Conservation (phyloP, 2,888 invertebrate genomes). For the Agrochola circellaris region DNA sequence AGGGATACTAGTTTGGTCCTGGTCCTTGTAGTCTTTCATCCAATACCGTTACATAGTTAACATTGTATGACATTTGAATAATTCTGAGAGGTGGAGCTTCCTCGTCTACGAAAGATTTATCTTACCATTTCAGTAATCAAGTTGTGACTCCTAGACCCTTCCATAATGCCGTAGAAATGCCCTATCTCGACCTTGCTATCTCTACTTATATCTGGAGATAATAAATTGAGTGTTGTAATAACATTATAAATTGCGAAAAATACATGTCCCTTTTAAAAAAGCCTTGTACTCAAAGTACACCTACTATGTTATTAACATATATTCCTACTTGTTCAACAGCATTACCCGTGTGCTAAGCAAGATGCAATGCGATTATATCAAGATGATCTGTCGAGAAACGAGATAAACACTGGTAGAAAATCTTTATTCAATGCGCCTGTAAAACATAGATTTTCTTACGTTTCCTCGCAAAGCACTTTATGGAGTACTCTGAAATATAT, state of each 20-base stretch:
- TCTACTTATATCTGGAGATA: neutral
- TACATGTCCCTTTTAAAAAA: slow-evolving; percentile 20
- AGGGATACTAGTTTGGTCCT: slow-evolving; percentile 69
- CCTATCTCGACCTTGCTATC: neutral
- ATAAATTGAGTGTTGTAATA: slow-evolving; percentile 18
- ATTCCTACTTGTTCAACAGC: slow-evolving; percentile 35
- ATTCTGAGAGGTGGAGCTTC: slow-evolving; percentile 69
- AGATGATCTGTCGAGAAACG: slow-evolving; percentile 34
- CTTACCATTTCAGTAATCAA: slow-evolving; percentile 40
- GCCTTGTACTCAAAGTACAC: neutral
- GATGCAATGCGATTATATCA: slow-evolving; percentile 38
- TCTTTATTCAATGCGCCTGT: slow-evolving; percentile 35
- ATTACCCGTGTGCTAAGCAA: slow-evolving; percentile 34
- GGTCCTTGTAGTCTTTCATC: slow-evolving; percentile 67
- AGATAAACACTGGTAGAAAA: slow-evolving; percentile 24
- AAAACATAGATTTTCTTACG: slow-evolving; percentile 36
- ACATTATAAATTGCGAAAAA: slow-evolving; percentile 12
- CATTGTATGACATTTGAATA: slow-evolving; percentile 73
- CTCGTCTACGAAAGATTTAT: slow-evolving; percentile 61
- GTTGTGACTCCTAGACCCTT: slow-evolving; percentile 9
- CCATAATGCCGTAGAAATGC: slow-evolving; percentile 6
- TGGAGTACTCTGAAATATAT: slow-evolving; percentile 61
- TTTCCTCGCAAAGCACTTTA: slow-evolving; percentile 45
- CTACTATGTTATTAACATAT: slow-evolving; percentile 42
- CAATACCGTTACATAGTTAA: slow-evolving; percentile 73